These are phyloP conservation scores for Cetoscarus ocellatus DNA, from an alignment of 2,797 vertebrate species.

Conservation along the genomic window DNA sequence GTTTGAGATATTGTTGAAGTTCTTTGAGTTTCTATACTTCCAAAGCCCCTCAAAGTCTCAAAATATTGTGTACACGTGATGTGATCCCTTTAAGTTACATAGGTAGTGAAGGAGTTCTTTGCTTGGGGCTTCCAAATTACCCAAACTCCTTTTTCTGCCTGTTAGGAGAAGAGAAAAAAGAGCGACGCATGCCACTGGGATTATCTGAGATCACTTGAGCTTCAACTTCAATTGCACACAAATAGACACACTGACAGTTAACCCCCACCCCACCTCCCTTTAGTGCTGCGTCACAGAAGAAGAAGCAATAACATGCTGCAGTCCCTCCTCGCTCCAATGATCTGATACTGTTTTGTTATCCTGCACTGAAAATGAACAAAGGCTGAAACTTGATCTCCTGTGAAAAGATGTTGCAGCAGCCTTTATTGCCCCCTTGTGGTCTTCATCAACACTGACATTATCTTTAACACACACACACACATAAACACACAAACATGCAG, in stretches of 20 bases:
- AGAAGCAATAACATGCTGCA: constrained; percentile 25
- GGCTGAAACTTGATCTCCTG: constrained; percentile 44
- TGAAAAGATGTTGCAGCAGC: background rate
- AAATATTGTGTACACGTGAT: no score
- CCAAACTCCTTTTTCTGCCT: background rate
- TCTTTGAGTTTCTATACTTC: no score
- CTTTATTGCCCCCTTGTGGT: constrained; percentile 71
- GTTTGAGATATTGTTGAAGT: no score
- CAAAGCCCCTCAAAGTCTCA: no score
- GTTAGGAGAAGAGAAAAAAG: background rate
- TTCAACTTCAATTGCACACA: background rate
- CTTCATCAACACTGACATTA: background rate
- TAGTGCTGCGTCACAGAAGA: constrained; percentile 54
- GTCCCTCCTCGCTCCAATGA: constrained; percentile 48
- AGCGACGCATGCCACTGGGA: background rate
- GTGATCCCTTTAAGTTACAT: no score
- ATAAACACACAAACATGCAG: constrained; percentile 2
- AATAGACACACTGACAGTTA: constrained; percentile 1
- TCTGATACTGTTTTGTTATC: constrained; percentile 36
- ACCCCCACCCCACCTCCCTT: background rate
- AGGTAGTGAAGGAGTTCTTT: no score
- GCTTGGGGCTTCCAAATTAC: no score
- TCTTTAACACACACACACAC: constrained; percentile 1
- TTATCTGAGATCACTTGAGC: constrained; percentile 9
- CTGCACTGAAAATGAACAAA: constrained; percentile 49